phyloP scores from a whole-genome alignment of 2,797 vertebrate genomes.

The Cuculus canorus region DNA sequence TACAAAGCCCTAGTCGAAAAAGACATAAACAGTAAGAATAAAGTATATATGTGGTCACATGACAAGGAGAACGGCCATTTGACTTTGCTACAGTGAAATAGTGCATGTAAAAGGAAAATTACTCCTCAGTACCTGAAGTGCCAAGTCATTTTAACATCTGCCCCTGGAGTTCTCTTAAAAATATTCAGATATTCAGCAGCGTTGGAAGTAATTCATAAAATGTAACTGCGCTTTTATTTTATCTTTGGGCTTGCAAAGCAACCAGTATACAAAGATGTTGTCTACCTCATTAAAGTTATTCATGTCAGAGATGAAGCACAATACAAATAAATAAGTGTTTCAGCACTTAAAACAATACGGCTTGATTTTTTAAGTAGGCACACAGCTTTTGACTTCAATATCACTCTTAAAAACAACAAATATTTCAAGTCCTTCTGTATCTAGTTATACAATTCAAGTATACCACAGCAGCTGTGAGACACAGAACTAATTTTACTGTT shows the following conservation, averaged over 20 bases:
- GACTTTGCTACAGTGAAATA: not conserved
- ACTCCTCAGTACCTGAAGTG: not conserved
- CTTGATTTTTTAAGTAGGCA: not conserved
- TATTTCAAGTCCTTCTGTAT: not conserved
- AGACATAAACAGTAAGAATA: not conserved
- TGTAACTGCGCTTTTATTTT: not conserved
- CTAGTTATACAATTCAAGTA: no score
- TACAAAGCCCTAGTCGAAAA: no score
- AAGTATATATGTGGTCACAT: not conserved
- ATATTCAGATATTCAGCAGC: not conserved
- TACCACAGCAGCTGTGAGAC: no score
- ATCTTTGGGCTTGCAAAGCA: not conserved
- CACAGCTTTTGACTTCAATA: not conserved
- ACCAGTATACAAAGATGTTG: not conserved
- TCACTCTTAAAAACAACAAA: not conserved
- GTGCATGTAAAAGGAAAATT: not conserved
- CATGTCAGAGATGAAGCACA: not conserved
- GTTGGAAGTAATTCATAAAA: not conserved
- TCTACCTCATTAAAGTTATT: not conserved
- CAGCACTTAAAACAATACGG: conserved; percentile 21
- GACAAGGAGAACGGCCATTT: not conserved
- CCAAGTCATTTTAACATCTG: not conserved
- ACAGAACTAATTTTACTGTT: no score
- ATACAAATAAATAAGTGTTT: not conserved
- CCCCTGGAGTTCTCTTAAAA: not conserved